Base-by-base conservation (phyloP, 2,888 invertebrate genomes). In the Macrosoma leucophasiata region DNA sequence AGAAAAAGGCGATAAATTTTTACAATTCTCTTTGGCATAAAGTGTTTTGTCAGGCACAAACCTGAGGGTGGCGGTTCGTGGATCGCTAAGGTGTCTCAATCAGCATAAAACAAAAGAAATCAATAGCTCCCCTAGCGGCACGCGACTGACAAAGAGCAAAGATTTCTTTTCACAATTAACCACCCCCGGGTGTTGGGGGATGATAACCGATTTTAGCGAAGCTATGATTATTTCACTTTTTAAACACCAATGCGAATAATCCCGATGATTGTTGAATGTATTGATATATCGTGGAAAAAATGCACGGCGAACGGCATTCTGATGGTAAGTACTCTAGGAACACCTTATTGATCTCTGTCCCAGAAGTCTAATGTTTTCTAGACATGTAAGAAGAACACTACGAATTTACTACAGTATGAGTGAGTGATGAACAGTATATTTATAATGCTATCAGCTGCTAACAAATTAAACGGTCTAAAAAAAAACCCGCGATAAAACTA, bases 81-180 rank as follows among this genome's bases (percentile, higher is more conserved):
- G 61, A 65, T 64, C 63, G 66, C 68, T 63, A 78, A 84, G 84
- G 84, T 84, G 84, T 82, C 84, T 79, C 84, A 84, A 84, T 84
- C 84, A 84, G 82, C 84, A 84, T 84, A 84, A 84, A 84, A 84
- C 84, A 84, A 84, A 82, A 82, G 84, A 82, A 84, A 84, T 84
- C 84, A 84, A 84, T 84, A 81, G 73, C 61, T 57, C 67, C 75
- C 76, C 67, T 59, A 65, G 57, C n/a, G 57, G 55, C 55, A 55
- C 60, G 66, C 61, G 65, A 62, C 82, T 78, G 77, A 78, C 81
- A 82, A 81, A 82, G 81, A 78, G 75, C 81, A 82, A 81, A 79
- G 82, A 84, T 84, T 84, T 84, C 84, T 84, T 82, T 82, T 82
- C 78, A 78, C 82, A 84, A 84, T 84, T 84, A 84, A 81, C 71